Base-by-base conservation (phyloP, 1,140 invertebrate species). In the Drosophila pectinifera region DNA sequence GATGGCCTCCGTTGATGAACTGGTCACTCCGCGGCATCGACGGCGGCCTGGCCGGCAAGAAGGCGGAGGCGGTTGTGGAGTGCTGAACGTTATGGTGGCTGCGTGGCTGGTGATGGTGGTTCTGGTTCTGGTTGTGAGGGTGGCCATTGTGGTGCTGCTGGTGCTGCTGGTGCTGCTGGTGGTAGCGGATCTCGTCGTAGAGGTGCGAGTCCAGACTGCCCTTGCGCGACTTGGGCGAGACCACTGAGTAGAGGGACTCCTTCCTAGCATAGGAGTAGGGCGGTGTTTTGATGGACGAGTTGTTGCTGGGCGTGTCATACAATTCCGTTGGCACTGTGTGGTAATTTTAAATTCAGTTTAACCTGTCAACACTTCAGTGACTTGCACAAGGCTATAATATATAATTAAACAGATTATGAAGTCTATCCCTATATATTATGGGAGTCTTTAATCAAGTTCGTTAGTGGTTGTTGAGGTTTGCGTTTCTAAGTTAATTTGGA, bases 151-250 rank as follows among this genome's bases (percentile, higher is more conserved):
- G n/a, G n/a, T n/a, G n/a, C n/a, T n/a, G n/a, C n/a, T n/a, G n/a
- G 26, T 8, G 3, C 74, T 56, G 22, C n/a, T 85, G 75, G 6
- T 83, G 64, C 38, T 85, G 88, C 46, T 91, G 90, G 38, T 92
- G 91, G 57, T 92, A 92, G 14, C 90, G 83, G 39, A 92, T 92
- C 73, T 92, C 91, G 34, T 92, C 91, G 42, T 92, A 92, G 8
- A 92, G 53, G 74, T 92, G 91, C 5, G 84, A 91, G 31, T 92
- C 91, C 43, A 90, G 68, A 26, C 91, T 92, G 31, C 83, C 83
- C 49, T 92, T 92, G 14, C 91, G 91, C 6, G 84, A 92, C 31
- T 92, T 92, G 6, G 89, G 86, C 34, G 85, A 63, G 5, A 92
- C 74, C 14, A 90, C 72, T 10, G 91, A 92, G 57, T 92, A 92